Percentiles rank a stretch among this genome's conserved stretches.
These are phyloP conservation scores for Caenorhabditis afra DNA, from an alignment of 2,888 invertebrate species.

Conservation along the genomic window DNA sequence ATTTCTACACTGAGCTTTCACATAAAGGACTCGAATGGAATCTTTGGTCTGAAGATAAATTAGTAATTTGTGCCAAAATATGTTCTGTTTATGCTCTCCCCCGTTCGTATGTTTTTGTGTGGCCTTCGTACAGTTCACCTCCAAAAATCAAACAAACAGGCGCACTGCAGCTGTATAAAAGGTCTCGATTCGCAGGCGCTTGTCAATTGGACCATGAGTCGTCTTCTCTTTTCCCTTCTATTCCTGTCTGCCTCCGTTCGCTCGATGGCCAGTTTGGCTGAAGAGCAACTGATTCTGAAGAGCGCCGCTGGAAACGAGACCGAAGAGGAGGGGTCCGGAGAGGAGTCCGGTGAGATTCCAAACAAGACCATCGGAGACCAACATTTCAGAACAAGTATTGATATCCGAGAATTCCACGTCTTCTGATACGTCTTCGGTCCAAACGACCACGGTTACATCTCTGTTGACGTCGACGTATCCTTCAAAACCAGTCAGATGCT, in stretches of 20 bases:
- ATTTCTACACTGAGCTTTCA: too few relatives aligned
- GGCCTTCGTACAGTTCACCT: conserved; percentile 36
- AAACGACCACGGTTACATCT: background rate
- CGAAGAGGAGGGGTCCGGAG: conserved; percentile 45
- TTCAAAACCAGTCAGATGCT: conserved; percentile 30
- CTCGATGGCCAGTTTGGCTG: background rate
- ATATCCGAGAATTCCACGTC: conserved; percentile 17
- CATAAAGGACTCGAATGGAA: background rate
- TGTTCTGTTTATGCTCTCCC: conserved; percentile 32
- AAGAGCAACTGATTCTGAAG: conserved; percentile 29
- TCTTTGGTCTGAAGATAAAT: background rate
- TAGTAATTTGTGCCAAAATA: conserved; percentile 21
- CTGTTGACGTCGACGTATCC: background rate
- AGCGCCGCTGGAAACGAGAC: background rate
- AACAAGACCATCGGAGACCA: background rate
- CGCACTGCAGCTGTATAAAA: conserved; percentile 12
- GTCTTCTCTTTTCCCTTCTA: conserved; percentile 14
- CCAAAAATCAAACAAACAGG: conserved; percentile 43
- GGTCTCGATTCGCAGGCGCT: background rate
- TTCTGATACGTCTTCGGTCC: background rate
- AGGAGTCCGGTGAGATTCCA: conserved; percentile 16
- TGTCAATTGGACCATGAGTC: conserved; percentile 8
- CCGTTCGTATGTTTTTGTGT: conserved; percentile 7
- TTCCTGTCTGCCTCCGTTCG: conserved; percentile 4
- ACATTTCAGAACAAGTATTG: conserved; percentile 18